Base-by-base conservation (phyloP, 2,113 vertebrate species). In the Ciconia maguari region DNA sequence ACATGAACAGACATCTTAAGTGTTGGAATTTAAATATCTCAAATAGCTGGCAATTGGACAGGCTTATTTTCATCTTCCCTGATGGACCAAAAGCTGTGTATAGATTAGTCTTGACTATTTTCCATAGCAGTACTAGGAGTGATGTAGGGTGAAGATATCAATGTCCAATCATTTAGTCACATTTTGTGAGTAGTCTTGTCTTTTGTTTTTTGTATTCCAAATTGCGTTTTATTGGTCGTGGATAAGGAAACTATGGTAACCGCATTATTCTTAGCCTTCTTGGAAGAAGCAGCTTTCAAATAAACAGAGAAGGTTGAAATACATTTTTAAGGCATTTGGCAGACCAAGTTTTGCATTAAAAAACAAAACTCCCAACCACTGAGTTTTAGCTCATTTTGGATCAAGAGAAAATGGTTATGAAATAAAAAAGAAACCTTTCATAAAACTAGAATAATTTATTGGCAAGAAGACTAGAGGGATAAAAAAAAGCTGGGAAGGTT, bases 171-270 rank as follows among this genome's bases (percentile, higher is more conserved):
- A 27, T 80, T 90, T 89, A 55, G n/a, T 46, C 42, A 18, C 26
- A 16, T 83, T 89, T 93, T 92, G 30, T 82, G 72, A 87, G 61
- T 29, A 55, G 58, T 44, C 29, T 86, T 68, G 34, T 84, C 64
- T 80, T 88, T 89, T 51, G 62, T 86, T 93, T 85, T 78, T 72
- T 95, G 51, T 83, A 70, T 71, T 91, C 72, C 69, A 77, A 87
- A 54, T 21, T 52, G 49, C 21, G 1, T 93, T 96, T 97, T 91
- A 80, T 83, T 96, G 81, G 77, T 96, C 1, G 6, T 77, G 91
- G 32, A 82, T 72, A 91, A 75, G 87, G 95, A 95, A 94, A 90
- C 93, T 95, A 96, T 96, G 95, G 96, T 78, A 96, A 96, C 92
- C 3, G 9, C n/a, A 55, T 92, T 94, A 95, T 96, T 94, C 87